A percentile compares a stretch with the other conserved stretches of the same genome.
Conservation (phyloP, 2,797 vertebrate species). For the Botia almorhae region DNA sequence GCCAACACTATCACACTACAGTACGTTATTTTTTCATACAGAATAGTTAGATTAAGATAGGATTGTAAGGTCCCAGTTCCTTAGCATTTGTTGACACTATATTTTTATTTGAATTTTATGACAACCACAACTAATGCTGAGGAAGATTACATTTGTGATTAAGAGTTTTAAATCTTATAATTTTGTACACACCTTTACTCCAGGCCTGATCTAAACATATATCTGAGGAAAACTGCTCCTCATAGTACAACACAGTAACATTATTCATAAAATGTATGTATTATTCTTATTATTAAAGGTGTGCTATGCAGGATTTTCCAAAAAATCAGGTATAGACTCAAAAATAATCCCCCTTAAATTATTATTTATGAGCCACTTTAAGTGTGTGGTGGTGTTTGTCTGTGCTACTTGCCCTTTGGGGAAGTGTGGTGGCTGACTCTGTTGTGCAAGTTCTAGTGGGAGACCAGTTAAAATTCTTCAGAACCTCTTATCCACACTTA, state of each 20-base stretch:
- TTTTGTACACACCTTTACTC: neutral
- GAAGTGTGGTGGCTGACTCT: constrained; percentile 37
- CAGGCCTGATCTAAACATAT: neutral
- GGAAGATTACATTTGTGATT: too few species aligned
- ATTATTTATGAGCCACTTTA: too few species aligned
- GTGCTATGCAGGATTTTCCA: too few species aligned
- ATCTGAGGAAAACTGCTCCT: neutral
- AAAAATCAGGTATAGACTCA: neutral
- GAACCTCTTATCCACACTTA: neutral
- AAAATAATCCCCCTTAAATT: neutral
- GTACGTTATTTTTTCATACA: too few species aligned
- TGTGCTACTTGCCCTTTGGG: neutral
- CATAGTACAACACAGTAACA: neutral
- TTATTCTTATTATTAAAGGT: neutral
- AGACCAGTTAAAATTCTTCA: neutral
- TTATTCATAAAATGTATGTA: neutral
- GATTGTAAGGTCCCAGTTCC: neutral
- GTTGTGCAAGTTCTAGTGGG: neutral
- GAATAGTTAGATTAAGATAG: too few species aligned
- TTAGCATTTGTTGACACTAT: neutral
- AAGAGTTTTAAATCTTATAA: neutral
- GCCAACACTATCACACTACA: too few species aligned
- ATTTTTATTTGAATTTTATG: too few species aligned
- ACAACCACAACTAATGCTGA: too few species aligned
- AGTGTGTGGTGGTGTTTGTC: too few species aligned